phyloP scores from a whole-genome alignment of 2,888 invertebrate genomes.

The Sceliomorpha sp. region DNA sequence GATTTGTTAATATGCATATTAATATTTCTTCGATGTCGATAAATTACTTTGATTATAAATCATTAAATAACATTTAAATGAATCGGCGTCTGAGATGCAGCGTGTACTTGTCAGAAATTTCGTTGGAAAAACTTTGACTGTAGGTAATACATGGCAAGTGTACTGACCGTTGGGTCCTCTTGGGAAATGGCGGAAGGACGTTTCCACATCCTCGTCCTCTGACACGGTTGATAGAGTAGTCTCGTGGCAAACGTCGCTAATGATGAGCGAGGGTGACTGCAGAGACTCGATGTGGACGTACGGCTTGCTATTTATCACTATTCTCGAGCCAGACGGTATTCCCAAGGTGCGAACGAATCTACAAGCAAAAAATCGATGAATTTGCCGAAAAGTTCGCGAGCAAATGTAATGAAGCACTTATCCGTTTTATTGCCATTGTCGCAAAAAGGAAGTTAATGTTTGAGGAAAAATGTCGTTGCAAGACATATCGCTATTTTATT shows the following conservation, averaged over 20 bases:
- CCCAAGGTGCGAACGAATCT: constrained; percentile 67
- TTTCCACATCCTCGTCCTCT: constrained; percentile 62
- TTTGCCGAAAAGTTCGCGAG: constrained; percentile 46
- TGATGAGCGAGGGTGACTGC: constrained; percentile 64
- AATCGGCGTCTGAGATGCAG: constrained; percentile 39
- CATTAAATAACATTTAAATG: constrained; percentile 36
- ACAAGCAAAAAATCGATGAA: constrained; percentile 31
- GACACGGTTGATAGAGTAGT: constrained; percentile 70
- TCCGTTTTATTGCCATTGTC: too few species aligned
- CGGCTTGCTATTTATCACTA: constrained; percentile 69
- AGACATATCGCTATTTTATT: too few species aligned
- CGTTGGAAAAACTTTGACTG: constrained; percentile 27
- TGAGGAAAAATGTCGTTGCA: too few species aligned
- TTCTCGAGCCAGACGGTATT: constrained; percentile 57
- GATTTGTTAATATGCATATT: too few species aligned
- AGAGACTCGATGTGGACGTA: constrained; percentile 62
- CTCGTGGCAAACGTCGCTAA: constrained; percentile 67
- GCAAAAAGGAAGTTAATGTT: too few species aligned
- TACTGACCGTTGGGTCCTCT: constrained; percentile 60
- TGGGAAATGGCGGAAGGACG: constrained; percentile 53
- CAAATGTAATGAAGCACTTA: too few species aligned
- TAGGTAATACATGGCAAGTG: constrained; percentile 50
- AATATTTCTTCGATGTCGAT: too few species aligned
- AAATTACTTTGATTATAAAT: too few species aligned
- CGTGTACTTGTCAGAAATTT: constrained; percentile 3